Evolutionary conservation across 2,113 vertebrate genomes (phyloP).

Genomic region (Calonectris borealis): DNA sequence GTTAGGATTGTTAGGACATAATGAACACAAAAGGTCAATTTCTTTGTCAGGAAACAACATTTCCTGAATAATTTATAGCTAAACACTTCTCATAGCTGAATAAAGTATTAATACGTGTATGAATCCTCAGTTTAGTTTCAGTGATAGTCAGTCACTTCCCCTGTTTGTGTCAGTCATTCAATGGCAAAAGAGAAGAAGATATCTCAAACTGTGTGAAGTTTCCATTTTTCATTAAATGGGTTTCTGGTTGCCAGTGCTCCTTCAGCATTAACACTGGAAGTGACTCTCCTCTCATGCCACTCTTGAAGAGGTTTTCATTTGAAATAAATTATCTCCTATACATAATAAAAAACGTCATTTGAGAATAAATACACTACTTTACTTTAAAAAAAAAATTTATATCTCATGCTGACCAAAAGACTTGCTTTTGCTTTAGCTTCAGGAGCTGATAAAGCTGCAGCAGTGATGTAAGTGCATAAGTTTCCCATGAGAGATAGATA

Average conservation of each 20-base stretch:
- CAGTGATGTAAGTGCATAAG: neutral
- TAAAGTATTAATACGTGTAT: neutral
- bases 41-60: neutral
- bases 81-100: neutral
- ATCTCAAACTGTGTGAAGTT: neutral
- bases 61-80: constrained; percentile 7
- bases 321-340: neutral
- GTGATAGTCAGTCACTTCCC: constrained; percentile 19
- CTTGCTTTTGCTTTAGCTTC: neutral
- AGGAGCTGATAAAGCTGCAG: neutral
- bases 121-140: neutral
- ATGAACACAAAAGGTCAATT: neutral
- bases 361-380: neutral
- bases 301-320: neutral
- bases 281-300: neutral
- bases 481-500: neutral
- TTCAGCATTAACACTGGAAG: neutral
- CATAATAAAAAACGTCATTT: accelerated
- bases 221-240: neutral
- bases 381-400: neutral
- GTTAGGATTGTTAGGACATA: neutral
- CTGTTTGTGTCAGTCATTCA: neutral
- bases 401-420: neutral
- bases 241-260: neutral
- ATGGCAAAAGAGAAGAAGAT: neutral